Evolutionary conservation across 2,888 invertebrate species (phyloP).

Genomic region (Entomobrya proxima): DNA sequence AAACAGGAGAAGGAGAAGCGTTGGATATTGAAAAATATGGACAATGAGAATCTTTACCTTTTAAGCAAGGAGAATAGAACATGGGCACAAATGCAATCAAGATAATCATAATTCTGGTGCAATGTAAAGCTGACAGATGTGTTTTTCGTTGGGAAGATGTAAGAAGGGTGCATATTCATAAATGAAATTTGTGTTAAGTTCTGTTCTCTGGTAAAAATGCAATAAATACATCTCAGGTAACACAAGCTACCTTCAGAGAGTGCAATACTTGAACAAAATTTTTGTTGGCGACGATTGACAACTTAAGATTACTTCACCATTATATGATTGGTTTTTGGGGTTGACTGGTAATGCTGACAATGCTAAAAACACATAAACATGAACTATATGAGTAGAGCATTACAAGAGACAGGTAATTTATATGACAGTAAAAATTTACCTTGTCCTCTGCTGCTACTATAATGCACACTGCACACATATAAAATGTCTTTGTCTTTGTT

Average conservation of each 20-base stretch:
- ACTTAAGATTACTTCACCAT: too few relatives aligned
- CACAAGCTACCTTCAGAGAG: too few relatives aligned
- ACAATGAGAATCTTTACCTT: background rate
- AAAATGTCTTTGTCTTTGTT: too few relatives aligned
- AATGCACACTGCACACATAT: conserved; percentile 5
- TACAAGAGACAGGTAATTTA: conserved; percentile 17
- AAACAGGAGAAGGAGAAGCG: too few relatives aligned
- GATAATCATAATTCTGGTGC: background rate
- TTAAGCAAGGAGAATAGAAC: too few relatives aligned
- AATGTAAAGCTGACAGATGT: conserved; percentile 48
- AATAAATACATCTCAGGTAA: too few relatives aligned
- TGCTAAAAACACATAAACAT: background rate
- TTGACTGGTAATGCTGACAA: background rate
- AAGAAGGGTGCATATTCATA: conserved; percentile 19
- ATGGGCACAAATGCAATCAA: background rate
- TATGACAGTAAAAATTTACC: conserved; percentile 15
- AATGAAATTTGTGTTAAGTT: background rate
- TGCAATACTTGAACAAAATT: too few relatives aligned
- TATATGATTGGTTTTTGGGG: too few relatives aligned
- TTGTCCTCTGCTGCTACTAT: conserved; percentile 18
- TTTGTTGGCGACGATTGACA: too few relatives aligned
- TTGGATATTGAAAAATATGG: too few relatives aligned
- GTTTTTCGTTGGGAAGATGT: too few relatives aligned
- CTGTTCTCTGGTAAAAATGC: background rate
- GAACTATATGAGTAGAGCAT: background rate